A percentile compares a stretch with the other conserved stretches of the same genome.
Conservation (phyloP, 37 sponge, comb jelly and placozoan genomes). For the Ianthella basta region DNA sequence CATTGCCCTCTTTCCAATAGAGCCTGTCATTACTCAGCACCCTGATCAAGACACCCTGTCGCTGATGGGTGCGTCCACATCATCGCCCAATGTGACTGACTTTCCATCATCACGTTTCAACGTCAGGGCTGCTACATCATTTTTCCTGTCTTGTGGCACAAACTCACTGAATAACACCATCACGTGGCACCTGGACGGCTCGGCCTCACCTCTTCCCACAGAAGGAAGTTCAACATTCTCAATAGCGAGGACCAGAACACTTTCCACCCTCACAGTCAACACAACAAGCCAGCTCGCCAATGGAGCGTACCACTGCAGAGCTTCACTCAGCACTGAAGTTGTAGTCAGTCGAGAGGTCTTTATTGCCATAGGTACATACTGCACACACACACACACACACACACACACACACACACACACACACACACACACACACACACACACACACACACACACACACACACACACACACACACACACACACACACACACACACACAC, state of each 20-base stretch:
- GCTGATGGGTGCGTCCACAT: too few species aligned
- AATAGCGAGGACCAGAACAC: neutral
- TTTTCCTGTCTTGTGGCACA: neutral
- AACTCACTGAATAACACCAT: slow-evolving; percentile 1
- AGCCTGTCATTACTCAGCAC: neutral
- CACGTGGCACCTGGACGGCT: slow-evolving; percentile 1
- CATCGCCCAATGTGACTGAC: neutral
- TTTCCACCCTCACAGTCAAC: neutral
- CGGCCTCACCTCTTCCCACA: neutral
- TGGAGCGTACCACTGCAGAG: neutral
- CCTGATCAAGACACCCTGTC: neutral
- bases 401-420: neutral
- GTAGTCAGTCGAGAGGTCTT: neutral
- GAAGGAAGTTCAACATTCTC: neutral
- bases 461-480: slow-evolving; percentile 19
- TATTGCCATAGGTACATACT: neutral
- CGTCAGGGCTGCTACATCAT: neutral
- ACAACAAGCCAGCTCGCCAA: neutral
- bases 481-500: slow-evolving; percentile 26
- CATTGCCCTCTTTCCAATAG: neutral
- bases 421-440: too few species aligned
- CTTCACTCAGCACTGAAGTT: neutral
- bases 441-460: neutral
- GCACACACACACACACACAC: slow-evolving; percentile 11
- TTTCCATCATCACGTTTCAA: neutral